Base-by-base conservation (phyloP, 2,888 invertebrate species). In the Rhorus exstirpatorius region DNA sequence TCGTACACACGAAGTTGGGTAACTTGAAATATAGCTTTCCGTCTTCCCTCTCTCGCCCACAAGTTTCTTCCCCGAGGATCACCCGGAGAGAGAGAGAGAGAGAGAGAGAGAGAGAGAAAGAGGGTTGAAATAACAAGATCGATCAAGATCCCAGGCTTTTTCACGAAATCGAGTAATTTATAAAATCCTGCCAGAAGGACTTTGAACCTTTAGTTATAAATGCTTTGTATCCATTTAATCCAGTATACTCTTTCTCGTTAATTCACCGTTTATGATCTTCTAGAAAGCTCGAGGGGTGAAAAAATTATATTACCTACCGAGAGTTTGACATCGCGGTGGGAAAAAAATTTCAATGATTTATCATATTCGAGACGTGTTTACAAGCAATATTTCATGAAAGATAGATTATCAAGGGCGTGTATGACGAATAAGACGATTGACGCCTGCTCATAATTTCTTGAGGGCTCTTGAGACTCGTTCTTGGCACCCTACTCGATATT, bases 401-500 rank as follows among this genome's bases (percentile, higher is more conserved):
- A 51, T n/a, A n/a, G n/a, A n/a, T n/a, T 53, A 65, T 41, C 14
- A n/a, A 21, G 35, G n/a, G 68, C 41, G 26, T 46, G 19, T 4
- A 6, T 8, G 49, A 49, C 19, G 51, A 74, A 51, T 53, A 38
- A 67, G 38, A 79, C 21, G 67, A 24, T 38, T 53, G 65, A 58
- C 79, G 79, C 77, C 51, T 60, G 4, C 14, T 51, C 35, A 19
- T 21, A 31, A 3, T 31, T 31, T 19, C 10, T 17, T 1, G 10
- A 61, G 53, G 17, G 35, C 17, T 49, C 58, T 72, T 38, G 38
- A 26, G 44, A 35, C 55, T 60, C 17, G 38, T 82, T 67, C 53
- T 65, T 49, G 49, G 49, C 24, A 70, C 58, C 41, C 72, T 61
- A 74, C 78, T 74, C 80, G 80, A 83, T 83, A 83, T 83, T 83